Evolutionary conservation across 2,113 vertebrate genomes (phyloP), one percentile per base, ranked within the genome.

Genomic region (Uria lomvia): DNA sequence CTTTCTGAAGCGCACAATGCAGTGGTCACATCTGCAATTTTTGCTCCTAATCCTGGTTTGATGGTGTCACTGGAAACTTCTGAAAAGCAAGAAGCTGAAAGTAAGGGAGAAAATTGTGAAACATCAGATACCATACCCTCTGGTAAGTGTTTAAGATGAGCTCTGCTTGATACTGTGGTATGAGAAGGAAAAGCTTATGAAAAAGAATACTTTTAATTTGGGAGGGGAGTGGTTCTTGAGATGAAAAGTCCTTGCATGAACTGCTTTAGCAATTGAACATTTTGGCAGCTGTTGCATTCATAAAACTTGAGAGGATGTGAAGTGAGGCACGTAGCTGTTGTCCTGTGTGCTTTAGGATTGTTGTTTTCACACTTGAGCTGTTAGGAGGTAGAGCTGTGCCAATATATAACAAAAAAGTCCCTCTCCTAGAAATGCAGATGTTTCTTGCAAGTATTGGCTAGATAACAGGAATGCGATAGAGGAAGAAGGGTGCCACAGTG

Each of bases 21-120:
- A 26, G 99, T 99, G 43, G 99, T 99, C 96, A 99, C 99, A 29
- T 99, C 99, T 10, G 99, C 99, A 0, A 98, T 99, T 89, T 99
- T 99, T 95, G 99, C 99, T 63, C 99, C 99, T 32, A 99, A 99
- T 89, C 99, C 99, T 40, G 98, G 97, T 88, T 98, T 99, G 89
- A 99, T 99, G 93, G 98, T 99, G 52, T 98, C 98, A 30, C 97
- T 97, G 87, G 99, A 99, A 94, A 68, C 90, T 9, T 94, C 98
- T 63, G 99, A 99, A 91, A 99, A 99, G 96, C 97, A 98, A 55
- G 99, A 99, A 73, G 90, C 98, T 19, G 99, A 98, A 93, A 98
- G 97, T 32, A 98, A 99, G 95, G 98, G 96, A 68, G 97, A 98
- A 89, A 98, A 99, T 80, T 96, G 98, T 16, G 98, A 98, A 66